Conservation (phyloP, 2,113 vertebrate genomes). For the Pterocles burchelli region DNA sequence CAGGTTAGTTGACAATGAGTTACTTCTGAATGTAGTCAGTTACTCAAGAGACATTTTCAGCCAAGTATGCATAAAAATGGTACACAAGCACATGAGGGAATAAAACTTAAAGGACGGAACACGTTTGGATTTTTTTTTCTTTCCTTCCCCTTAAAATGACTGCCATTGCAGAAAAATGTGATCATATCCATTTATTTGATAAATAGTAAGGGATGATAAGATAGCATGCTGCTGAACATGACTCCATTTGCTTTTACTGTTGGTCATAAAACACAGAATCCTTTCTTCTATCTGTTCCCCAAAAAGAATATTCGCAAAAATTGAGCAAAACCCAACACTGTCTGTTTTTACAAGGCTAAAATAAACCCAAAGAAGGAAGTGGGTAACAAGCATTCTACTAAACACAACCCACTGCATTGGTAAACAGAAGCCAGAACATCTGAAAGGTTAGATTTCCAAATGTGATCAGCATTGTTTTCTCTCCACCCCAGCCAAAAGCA, state of each 20-base stretch:
- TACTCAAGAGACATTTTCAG: conserved; percentile 12
- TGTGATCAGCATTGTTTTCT: background rate
- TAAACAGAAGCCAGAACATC: background rate
- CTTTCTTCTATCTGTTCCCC: background rate
- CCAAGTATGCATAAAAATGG: background rate
- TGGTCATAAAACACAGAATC: background rate
- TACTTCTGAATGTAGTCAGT: background rate
- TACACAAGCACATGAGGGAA: background rate
- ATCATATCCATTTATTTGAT: background rate
- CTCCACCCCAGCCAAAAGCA: background rate
- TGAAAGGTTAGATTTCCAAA: background rate
- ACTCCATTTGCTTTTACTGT: background rate
- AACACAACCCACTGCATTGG: background rate
- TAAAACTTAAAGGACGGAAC: background rate
- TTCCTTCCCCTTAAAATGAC: background rate
- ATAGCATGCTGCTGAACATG: background rate
- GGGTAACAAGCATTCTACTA: background rate
- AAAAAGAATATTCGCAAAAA: background rate
- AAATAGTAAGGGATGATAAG: background rate
- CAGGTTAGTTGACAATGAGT: background rate
- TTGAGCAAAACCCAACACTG: background rate
- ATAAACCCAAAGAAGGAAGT: background rate
- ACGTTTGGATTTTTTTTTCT: background rate
- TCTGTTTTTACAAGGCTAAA: background rate
- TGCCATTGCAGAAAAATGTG: background rate